phyloP scores from a whole-genome alignment of 2,888 invertebrate genomes.

The Oligia strigilis region DNA sequence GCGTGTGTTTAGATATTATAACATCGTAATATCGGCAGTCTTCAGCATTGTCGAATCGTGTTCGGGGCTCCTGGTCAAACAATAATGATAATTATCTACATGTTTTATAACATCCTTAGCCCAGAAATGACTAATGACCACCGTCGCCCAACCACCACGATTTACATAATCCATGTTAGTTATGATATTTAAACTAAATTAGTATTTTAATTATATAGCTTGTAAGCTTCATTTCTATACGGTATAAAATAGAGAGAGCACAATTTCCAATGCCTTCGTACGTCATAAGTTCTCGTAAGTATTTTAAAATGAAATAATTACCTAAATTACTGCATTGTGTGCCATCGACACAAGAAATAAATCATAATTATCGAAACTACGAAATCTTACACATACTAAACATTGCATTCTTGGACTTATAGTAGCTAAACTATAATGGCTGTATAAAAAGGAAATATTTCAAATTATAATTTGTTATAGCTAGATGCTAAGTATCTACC shows the following conservation, averaged over 20 bases:
- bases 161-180: slow-evolving; percentile 35
- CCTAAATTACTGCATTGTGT: neutral
- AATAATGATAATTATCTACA: slow-evolving; percentile 46
- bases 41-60: slow-evolving; percentile 79
- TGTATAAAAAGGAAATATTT: slow-evolving; percentile 15
- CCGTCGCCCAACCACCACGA: slow-evolving; percentile 50
- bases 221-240: slow-evolving; percentile 4
- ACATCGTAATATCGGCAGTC: slow-evolving; percentile 81
- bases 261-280: slow-evolving; percentile 22
- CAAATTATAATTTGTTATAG: slow-evolving; percentile 22
- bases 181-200: slow-evolving; percentile 41
- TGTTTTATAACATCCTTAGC: slow-evolving; percentile 15
- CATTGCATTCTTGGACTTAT: slow-evolving; percentile 14
- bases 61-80: slow-evolving; percentile 83
- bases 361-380: slow-evolving; percentile 15
- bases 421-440: slow-evolving; percentile 2
- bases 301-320: neutral
- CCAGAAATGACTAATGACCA: slow-evolving; percentile 30
- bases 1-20: slow-evolving; percentile 70
- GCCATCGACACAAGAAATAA: neutral
- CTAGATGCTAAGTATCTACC: neutral
- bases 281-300: neutral
- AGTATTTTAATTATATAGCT: slow-evolving; percentile 21
- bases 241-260: slow-evolving; percentile 40
- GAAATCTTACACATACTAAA: slow-evolving; percentile 11